These are phyloP conservation scores for Scolopax mira DNA, from an alignment of 2,113 vertebrate genomes.

Conservation along the genomic window DNA sequence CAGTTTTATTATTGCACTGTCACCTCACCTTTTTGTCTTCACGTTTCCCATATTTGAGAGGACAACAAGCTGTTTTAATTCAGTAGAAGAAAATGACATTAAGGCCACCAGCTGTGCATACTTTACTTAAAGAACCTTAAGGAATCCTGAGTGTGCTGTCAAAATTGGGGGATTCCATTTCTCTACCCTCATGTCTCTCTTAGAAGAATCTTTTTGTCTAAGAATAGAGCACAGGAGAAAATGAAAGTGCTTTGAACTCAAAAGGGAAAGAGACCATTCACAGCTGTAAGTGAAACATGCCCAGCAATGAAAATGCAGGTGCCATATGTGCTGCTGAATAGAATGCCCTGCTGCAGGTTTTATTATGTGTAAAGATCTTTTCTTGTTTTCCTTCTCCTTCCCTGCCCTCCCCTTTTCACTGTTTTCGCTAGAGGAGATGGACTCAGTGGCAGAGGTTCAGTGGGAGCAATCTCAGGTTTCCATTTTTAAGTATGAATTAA, in stretches of 20 bases:
- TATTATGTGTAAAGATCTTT: neutral
- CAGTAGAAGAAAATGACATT: neutral
- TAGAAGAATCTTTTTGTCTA: neutral
- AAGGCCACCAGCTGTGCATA: neutral
- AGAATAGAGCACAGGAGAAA: neutral
- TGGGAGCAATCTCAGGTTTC: neutral
- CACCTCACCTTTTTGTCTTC: neutral
- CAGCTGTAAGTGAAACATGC: constrained; percentile 8
- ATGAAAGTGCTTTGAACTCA: neutral
- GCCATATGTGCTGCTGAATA: neutral
- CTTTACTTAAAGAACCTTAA: neutral
- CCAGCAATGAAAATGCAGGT: neutral
- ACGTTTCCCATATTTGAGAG: neutral
- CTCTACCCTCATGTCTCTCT: neutral
- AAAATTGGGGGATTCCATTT: neutral
- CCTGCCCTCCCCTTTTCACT: neutral
- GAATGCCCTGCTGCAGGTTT: neutral
- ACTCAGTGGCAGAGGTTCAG: neutral
- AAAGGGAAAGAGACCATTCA: neutral
- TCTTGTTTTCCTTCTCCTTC: neutral
- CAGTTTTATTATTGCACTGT: neutral
- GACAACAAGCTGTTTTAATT: neutral
- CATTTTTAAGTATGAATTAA: neutral
- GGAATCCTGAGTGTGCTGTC: neutral
- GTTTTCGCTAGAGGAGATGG: neutral